Evolutionary conservation across 1,140 invertebrate species (phyloP).

Genomic region (Pentalonia nigronervosa): DNA sequence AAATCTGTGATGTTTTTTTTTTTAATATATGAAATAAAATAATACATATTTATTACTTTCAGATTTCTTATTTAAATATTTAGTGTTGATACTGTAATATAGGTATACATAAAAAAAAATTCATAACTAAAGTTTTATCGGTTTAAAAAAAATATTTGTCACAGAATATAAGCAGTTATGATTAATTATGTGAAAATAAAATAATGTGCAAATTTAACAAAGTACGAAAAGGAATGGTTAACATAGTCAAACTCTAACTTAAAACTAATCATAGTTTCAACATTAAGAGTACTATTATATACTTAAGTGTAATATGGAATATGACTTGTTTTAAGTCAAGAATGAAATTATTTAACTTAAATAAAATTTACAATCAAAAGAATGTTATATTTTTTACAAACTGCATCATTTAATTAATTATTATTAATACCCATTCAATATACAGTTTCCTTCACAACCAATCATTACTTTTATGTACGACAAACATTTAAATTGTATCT

Average conservation of each 20-base stretch:
- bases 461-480: conserved; percentile 5
- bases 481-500: neutral
- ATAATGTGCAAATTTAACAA: conserved; percentile 30
- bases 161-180: neutral
- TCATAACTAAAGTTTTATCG: neutral
- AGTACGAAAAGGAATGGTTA: conserved; percentile 13
- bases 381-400: neutral
- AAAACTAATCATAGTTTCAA: neutral
- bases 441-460: conserved; percentile 47
- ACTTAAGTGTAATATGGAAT: neutral
- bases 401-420: neutral
- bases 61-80: neutral
- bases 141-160: neutral
- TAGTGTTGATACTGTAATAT: neutral
- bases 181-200: conserved; percentile 21
- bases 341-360: neutral
- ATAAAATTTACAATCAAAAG: neutral
- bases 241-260: neutral
- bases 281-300: neutral
- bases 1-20: neutral
- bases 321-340: neutral
- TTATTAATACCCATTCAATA: conserved; percentile 27
- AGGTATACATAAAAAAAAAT: neutral
- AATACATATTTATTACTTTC: neutral
- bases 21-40: neutral